Evolutionary conservation across 2,888 invertebrate genomes (phyloP).

Genomic region (Troilus luridus): DNA sequence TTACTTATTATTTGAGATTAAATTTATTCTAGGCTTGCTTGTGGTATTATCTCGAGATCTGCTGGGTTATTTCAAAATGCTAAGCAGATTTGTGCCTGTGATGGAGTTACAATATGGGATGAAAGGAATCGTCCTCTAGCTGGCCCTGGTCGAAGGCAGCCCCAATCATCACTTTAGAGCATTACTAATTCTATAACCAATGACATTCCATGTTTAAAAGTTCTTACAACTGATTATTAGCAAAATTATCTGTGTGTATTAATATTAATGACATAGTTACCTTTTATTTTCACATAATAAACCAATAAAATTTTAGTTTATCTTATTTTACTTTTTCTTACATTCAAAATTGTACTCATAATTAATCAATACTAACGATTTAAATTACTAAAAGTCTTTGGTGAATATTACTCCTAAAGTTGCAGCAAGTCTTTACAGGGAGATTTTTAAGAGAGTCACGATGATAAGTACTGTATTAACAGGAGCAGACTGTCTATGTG

Average conservation of each 20-base stretch:
- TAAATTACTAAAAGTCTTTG: neutral
- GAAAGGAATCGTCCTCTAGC: slow-evolving; percentile 73
- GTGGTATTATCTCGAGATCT: slow-evolving; percentile 90
- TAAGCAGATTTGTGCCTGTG: slow-evolving; percentile 91
- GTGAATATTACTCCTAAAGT: neutral
- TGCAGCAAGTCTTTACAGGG: no score
- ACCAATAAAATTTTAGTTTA: neutral
- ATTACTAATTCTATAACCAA: neutral
- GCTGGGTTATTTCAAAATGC: slow-evolving; percentile 89
- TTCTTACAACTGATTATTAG: neutral
- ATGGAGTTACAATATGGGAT: slow-evolving; percentile 92
- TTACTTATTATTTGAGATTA: neutral
- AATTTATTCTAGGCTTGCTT: slow-evolving; percentile 76
- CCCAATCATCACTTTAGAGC: slow-evolving; percentile 42
- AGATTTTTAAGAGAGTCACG: no score
- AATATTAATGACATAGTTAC: neutral
- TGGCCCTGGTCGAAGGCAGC: slow-evolving; percentile 60
- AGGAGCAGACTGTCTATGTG: no score
- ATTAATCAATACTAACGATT: neutral
- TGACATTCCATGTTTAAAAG: slow-evolving; percentile 22
- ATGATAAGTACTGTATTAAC: no score
- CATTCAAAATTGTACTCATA: neutral
- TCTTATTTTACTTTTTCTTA: neutral
- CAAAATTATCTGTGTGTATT: slow-evolving; percentile 2
- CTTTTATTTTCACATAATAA: neutral